These are phyloP conservation scores for Sebastes ruberrimus DNA, from an alignment of 2,797 vertebrate species.

Conservation along the genomic window DNA sequence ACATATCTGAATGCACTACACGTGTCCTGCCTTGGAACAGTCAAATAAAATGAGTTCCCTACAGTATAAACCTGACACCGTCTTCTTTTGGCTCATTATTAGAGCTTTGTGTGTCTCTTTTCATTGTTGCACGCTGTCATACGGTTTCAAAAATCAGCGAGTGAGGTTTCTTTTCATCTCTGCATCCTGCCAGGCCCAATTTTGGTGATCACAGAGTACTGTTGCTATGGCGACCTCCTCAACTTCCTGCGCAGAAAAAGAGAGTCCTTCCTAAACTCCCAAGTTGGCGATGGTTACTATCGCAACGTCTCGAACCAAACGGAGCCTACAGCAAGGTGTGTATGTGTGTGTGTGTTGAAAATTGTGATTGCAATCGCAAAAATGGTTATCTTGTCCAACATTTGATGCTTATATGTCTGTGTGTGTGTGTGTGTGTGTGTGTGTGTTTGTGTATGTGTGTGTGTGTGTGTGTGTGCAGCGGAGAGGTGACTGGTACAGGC, in stretches of 20 bases:
- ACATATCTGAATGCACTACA: background rate
- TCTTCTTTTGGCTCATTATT: background rate
- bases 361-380: background rate
- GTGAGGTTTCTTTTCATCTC: slow-evolving; percentile 33
- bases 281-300: slow-evolving; percentile 83
- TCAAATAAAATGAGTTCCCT: background rate
- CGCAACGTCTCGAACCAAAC: slow-evolving; percentile 87
- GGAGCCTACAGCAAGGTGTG: slow-evolving; percentile 82
- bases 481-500: slow-evolving; percentile 83
- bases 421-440: slow-evolving; percentile 9
- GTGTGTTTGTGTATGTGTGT: slow-evolving; percentile 9
- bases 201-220: slow-evolving; percentile 97
- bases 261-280: slow-evolving; percentile 91
- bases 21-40: background rate
- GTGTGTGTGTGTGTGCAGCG: slow-evolving; percentile 43
- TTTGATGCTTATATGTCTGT: background rate
- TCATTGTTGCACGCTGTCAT: slow-evolving; percentile 34
- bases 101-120: background rate
- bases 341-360: slow-evolving; percentile 15
- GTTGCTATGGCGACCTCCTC: slow-evolving; percentile 98
- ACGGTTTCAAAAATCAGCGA: slow-evolving; percentile 28
- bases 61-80: background rate
- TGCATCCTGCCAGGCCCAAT: slow-evolving; percentile 87
- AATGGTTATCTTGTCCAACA: background rate
- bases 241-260: slow-evolving; percentile 96